phyloP scores from a whole-genome alignment of 2,888 invertebrate genomes.

The Aspidiotus destructor region DNA sequence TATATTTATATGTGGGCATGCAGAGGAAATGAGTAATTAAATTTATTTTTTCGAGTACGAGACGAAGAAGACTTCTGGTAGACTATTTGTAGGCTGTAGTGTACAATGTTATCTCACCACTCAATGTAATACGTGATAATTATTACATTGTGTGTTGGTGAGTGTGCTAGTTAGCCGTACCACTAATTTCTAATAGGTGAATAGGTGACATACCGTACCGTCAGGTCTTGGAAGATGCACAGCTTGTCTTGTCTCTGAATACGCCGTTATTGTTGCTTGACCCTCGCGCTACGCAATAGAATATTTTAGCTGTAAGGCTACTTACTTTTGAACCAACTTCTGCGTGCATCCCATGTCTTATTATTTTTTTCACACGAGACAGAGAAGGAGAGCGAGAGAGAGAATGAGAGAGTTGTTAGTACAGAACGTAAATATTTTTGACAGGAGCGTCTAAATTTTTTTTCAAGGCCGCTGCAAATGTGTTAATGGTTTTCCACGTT shows the following conservation, averaged over 20 bases:
- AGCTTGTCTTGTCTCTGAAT: neutral
- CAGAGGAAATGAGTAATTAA: slow-evolving; percentile 27
- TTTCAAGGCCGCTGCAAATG: too few relatives aligned
- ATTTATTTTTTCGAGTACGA: slow-evolving; percentile 13
- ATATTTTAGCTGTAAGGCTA: too few relatives aligned
- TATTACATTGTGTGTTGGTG: neutral
- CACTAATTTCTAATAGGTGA: neutral
- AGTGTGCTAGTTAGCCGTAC: neutral
- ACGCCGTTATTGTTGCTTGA: neutral
- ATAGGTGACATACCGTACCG: slow-evolving; percentile 2
- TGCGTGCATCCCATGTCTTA: too few relatives aligned
- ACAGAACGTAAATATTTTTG: too few relatives aligned
- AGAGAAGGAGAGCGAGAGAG: too few relatives aligned
- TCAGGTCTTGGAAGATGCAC: neutral
- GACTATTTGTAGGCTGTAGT: too few relatives aligned
- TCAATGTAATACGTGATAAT: neutral
- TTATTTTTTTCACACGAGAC: too few relatives aligned
- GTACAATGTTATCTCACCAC: neutral
- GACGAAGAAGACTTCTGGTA: too few relatives aligned
- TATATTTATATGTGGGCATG: slow-evolving; percentile 12
- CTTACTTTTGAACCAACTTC: too few relatives aligned
- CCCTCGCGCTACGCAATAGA: neutral
- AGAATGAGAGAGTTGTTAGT: too few relatives aligned
- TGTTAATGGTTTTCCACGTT: too few relatives aligned
- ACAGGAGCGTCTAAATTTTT: too few relatives aligned